phyloP scores from a whole-genome alignment of 2,888 invertebrate species.

The Morpho deidamia region DNA sequence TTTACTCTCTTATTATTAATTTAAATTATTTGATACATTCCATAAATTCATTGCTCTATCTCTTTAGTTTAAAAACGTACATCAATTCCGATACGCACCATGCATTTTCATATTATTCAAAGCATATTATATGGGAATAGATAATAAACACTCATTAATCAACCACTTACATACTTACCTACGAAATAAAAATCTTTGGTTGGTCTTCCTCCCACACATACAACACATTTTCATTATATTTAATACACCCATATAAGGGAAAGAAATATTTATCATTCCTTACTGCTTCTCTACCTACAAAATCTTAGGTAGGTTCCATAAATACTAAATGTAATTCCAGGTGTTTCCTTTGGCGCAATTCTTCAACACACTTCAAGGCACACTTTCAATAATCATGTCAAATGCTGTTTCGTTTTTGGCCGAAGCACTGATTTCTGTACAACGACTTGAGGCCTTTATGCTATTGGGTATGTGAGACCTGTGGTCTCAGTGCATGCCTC shows the following conservation, averaged over 20 bases:
- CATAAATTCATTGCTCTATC: too few relatives aligned
- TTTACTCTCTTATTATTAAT: too few relatives aligned
- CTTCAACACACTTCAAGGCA: conserved; percentile 80
- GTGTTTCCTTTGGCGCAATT: conserved; percentile 81
- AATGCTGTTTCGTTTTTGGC: conserved; percentile 78
- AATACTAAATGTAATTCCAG: conserved; percentile 42
- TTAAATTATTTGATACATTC: too few relatives aligned
- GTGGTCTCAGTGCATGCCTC: conserved; percentile 29
- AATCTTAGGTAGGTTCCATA: background rate
- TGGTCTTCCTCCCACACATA: background rate
- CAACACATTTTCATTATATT: background rate
- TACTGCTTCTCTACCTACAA: background rate
- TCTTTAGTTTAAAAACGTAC: too few relatives aligned
- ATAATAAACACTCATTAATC: too few relatives aligned
- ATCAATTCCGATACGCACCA: too few relatives aligned
- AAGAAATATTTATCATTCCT: background rate
- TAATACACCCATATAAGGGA: background rate
- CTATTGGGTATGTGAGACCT: conserved; percentile 64
- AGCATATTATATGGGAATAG: too few relatives aligned
- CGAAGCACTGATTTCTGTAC: conserved; percentile 79
- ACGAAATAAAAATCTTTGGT: too few relatives aligned
- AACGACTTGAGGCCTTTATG: conserved; percentile 80
- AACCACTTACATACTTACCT: too few relatives aligned
- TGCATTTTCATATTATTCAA: too few relatives aligned
- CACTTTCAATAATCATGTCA: conserved; percentile 80